Base-by-base conservation (phyloP, 2,888 invertebrate species). In the Anticlea derivata region DNA sequence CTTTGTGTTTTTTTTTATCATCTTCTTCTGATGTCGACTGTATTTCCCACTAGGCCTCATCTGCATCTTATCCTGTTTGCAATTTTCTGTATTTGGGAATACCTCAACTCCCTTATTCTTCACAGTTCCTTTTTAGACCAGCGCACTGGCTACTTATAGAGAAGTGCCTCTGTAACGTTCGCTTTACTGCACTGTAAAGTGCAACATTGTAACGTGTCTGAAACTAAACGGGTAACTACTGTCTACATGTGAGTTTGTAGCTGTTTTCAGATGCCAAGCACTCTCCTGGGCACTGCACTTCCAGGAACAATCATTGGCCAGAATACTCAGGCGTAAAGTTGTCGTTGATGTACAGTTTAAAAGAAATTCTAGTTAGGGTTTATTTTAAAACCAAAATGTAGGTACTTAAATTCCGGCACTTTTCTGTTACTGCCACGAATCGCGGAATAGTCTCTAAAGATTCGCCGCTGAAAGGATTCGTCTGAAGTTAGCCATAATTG, bases 401-500 rank as follows among this genome's bases (percentile, higher is more conserved):
- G 2, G 17, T 17, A 17, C 31, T 41, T 12, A 35, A 41, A 33
- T 50, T 43, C 22, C 37, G 38, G 12, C 29, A 37, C 31, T 38
- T 47, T 24, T 22, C 22, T 23, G 27, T 30, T 37, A 47, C 22
- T 45, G 39, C 45, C 45, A 30, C 17, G 6, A 58, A 41, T 58
- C 44, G 50, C 12, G 20, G 40, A 45, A 53, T 55, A 41, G 47
- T 49, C 54, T 43, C 37, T 30, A 46, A 51, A 50, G 46, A 41
- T 43, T 31, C 46, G 46, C 33, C 47, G 37, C 51, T 52, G 43
- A 57, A 55, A 58, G 55, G 58, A 57, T 58, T 51, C 51, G 49
- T 38, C 45, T 48, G 40, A 47, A 53, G 57, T 57, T 52, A 31
- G 50, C 43, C 46, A 53, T 60, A 63, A 65, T 61, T 63, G 60